A percentile compares a stretch with the other conserved stretches of the same genome.
phyloP scores from a whole-genome alignment of 2,113 vertebrate genomes.

The Serilophus lunatus region DNA sequence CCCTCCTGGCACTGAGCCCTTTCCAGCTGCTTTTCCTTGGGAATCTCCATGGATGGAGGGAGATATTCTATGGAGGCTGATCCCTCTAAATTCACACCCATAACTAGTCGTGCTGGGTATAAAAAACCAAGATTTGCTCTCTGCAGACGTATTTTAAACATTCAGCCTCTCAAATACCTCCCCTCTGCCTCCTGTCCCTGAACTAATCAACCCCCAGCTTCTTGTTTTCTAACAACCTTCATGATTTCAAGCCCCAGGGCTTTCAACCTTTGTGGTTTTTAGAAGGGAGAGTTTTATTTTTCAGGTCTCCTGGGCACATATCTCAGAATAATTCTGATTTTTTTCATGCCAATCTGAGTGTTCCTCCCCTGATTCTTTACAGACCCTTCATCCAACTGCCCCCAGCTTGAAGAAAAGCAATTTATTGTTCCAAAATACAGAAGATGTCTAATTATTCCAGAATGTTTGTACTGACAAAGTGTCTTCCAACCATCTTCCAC shows the following conservation, averaged over 20 bases:
- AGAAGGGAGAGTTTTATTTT: not conserved
- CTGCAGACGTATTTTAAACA: not conserved
- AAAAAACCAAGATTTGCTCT: not conserved
- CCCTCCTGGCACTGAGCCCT: too few species aligned
- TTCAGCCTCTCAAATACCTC: not conserved
- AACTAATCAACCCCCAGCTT: not conserved
- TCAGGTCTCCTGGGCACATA: accelerated
- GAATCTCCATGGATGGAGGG: not conserved
- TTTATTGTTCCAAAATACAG: not conserved
- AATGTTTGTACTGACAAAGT: not conserved
- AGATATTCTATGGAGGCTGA: not conserved
- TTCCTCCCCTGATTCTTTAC: not conserved
- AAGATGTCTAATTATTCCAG: not conserved
- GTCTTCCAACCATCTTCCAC: not conserved
- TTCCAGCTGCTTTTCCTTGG: not conserved
- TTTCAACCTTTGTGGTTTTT: not conserved
- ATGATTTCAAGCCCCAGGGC: too few species aligned
- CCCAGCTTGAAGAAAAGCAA: not conserved
- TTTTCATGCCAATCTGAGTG: not conserved
- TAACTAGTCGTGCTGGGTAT: not conserved
- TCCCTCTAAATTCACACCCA: not conserved
- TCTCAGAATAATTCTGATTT: not conserved
- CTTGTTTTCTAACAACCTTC: not conserved
- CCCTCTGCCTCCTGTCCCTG: not conserved
- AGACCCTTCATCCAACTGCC: not conserved